These are phyloP conservation scores for Podarcis siculus DNA, from an alignment of 2,797 vertebrate genomes.

Conservation along the genomic window DNA sequence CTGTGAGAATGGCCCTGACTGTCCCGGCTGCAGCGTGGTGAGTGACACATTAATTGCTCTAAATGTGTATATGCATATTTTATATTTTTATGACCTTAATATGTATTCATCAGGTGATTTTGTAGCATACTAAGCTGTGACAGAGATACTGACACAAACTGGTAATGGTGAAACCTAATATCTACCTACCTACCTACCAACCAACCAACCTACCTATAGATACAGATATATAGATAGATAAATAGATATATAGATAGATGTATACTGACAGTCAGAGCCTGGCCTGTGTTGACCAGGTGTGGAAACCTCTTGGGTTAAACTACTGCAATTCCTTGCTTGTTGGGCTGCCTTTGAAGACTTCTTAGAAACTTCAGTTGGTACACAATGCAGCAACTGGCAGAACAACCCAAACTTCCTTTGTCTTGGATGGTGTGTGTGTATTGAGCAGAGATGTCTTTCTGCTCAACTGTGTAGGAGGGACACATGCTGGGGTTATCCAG, in stretches of 20 bases:
- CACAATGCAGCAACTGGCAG: background rate
- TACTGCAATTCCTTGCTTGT: background rate
- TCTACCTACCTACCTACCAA: background rate
- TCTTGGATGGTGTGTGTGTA: too few species aligned
- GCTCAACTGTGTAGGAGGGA: too few species aligned
- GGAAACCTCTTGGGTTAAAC: background rate
- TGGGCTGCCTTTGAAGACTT: background rate
- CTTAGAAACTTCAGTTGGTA: background rate
- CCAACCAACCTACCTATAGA: background rate
- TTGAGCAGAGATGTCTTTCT: too few species aligned
- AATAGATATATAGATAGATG: background rate
- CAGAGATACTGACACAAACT: background rate
- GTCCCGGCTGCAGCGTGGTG: constrained; percentile 92
- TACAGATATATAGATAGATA: too few species aligned
- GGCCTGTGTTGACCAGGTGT: background rate
- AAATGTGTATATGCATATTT: background rate
- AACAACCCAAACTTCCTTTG: background rate
- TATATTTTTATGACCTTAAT: background rate
- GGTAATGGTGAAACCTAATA: background rate
- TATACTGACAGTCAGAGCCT: background rate
- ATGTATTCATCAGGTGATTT: background rate
- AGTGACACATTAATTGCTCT: constrained; percentile 43
- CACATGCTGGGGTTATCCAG: too few species aligned
- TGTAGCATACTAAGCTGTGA: background rate
- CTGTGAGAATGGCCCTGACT: constrained; percentile 95